Evolutionary conservation across 1,140 invertebrate genomes (phyloP), one percentile per base, ranked within the genome.

Genomic region (Dinoponera quadriceps): DNA sequence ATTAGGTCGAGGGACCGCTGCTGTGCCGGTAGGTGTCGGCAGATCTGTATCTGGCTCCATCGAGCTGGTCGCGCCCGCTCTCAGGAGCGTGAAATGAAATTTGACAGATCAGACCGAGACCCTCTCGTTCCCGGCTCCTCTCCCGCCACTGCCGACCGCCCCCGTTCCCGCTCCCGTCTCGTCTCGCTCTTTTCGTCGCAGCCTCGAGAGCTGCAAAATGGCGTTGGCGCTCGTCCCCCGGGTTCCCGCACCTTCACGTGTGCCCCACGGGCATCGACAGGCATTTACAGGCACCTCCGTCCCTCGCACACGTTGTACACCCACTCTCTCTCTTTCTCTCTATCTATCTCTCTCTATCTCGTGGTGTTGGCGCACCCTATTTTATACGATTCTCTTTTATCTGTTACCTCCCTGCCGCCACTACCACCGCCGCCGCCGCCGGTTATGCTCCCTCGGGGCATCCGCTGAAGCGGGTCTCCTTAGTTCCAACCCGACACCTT

Each of bases 321-420:
- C 77, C 72, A 85, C 86, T 54, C 81, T 71, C 55, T 73, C 77
- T 84, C 71, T 71, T 86, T 74, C 66, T 66, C 22, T 4, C 55
- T 16, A 48, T 57, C 82, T 74, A 72, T 74, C 74, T 20, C 33
- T 16, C 71, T 68, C 38, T 44, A 44, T 14, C 80, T 57, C 82
- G 25, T 82, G 59, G 77, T 44, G 89, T 75, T 85, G 85, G 83
- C 86, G 85, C 88, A 89, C 92, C 93, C 91, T 86, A 91, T 92
- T 94, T 93, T 93, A 93, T 93, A 94, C 91, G 92, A 94, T 94
- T 94, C 94, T 93, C 93, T 94, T 94, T 94, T 94, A 94, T 94
- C 93, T 91, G 91, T 90, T 88, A 90, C 88, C 90, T 90, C 92
- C 88, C 90, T 89, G 85, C 87, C 87, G 49, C 49, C 49, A 20